Percentiles rank a stretch among this genome's conserved stretches.
Conservation (phyloP, 2,797 vertebrate genomes). For the Oryzias dopingdopingensis region DNA sequence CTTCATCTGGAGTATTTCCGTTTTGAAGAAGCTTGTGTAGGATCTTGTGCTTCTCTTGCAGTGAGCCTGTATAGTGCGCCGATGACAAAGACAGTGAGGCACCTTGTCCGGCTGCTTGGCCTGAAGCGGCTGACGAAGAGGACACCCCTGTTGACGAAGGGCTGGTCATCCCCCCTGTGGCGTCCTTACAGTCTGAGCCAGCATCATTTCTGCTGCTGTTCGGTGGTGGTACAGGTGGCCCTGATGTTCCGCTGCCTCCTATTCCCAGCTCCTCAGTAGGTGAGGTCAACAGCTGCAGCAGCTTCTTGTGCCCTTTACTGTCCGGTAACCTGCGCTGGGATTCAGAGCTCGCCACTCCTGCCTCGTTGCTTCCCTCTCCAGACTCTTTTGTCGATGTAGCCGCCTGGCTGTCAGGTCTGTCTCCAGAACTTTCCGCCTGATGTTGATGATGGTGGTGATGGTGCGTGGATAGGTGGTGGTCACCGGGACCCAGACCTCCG, state of each 20-base stretch:
- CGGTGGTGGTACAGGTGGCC: constrained; percentile 53
- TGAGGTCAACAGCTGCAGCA: constrained; percentile 92
- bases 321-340: constrained; percentile 81
- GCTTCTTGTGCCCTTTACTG: constrained; percentile 92
- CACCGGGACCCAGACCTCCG: constrained; percentile 73
- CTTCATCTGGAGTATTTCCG: constrained; percentile 94
- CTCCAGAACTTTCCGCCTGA: constrained; percentile 81
- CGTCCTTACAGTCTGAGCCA: constrained; percentile 85
- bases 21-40: constrained; percentile 97
- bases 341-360: constrained; percentile 74
- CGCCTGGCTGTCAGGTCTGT: constrained; percentile 84
- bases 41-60: constrained; percentile 97
- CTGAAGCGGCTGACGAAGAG: constrained; percentile 72
- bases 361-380: constrained; percentile 73
- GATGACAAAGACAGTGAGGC: constrained; percentile 76
- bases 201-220: constrained; percentile 73
- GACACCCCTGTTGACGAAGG: constrained; percentile 93
- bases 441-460: constrained; percentile 78
- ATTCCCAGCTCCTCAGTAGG: constrained; percentile 88
- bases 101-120: constrained; percentile 63
- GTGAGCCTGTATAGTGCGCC: constrained; percentile 75
- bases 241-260: constrained; percentile 53
- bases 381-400: constrained; percentile 59
- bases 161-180: constrained; percentile 84
- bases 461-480: constrained; percentile 68